Base-by-base conservation (phyloP, 1,140 invertebrate genomes). In the Drosophila hydei region DNA sequence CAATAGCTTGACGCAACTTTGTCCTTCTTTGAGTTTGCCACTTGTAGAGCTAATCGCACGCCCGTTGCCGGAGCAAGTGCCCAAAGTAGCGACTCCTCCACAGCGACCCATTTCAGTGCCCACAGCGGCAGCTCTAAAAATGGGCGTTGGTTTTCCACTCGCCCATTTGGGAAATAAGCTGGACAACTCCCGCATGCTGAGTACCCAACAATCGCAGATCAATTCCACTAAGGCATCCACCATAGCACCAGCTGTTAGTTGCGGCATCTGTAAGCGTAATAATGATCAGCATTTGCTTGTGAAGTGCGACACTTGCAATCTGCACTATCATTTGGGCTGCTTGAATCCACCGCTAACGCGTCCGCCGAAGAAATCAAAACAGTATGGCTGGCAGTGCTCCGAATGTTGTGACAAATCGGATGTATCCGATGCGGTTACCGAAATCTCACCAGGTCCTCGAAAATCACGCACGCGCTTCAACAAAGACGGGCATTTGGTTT, bases 321-420 rank as follows among this genome's bases (percentile, higher is more conserved):
- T 97, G 25, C 95, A 97, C 92, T 99, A 99, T 92, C 98, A 99
- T 93, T 92, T 99, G 48, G 95, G 96, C 47, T 99, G 98, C 92
- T 93, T 99, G 45, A 96, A 97, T 90, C 98, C 98, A 18, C 97
- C 97, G 12, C 92, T 99, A 5, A 96, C 96, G 11, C 94, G 97
- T 51, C 96, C 99, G 92, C 98, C 98, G 0, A 98, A 97, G 91
- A 98, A 98, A 93, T 97, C 97, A 19, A 98, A 98, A 92, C 94
- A 96, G 3, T 94, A 97, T 94, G 97, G 97, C 79, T 99, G 98
- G 98, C 96, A 97, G 93, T 97, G 96, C 90, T 97, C 96, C 0
- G 96, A 97, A 91, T 97, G 96, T 80, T 97, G 96, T 81, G 96
- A 97, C 89, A 97, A 97, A 79, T 96, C 95, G 1, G 96, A 96